phyloP scores from a whole-genome alignment of 2,888 invertebrate species.

The Patella ulyssiponensis region DNA sequence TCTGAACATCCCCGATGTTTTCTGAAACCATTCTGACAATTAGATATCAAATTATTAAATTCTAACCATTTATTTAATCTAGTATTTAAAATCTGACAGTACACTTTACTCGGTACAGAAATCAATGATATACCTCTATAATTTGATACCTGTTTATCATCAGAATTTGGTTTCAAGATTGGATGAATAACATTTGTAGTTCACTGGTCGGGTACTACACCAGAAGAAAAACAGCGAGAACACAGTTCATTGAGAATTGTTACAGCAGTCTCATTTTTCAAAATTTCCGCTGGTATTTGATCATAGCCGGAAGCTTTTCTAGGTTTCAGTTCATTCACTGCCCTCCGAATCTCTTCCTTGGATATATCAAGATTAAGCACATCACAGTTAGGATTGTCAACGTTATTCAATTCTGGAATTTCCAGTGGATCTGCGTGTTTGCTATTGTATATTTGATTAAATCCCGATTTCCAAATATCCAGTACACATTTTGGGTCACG shows the following conservation, averaged over 20 bases:
- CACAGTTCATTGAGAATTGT: not conserved
- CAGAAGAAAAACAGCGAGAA: not conserved
- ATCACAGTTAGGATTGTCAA: no score
- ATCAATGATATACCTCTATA: not conserved
- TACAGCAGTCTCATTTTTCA: not conserved
- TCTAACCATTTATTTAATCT: not conserved
- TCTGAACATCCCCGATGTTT: constrained; percentile 6
- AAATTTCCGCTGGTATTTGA: not conserved
- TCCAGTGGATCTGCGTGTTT: no score
- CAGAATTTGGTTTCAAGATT: not conserved
- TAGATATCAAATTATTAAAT: not conserved
- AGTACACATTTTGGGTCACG: no score
- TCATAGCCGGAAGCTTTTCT: not conserved
- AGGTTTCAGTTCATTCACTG: not conserved
- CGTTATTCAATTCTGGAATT: no score
- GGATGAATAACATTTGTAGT: not conserved
- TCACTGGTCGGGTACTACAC: not conserved
- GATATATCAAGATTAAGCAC: no score
- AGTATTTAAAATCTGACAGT: not conserved
- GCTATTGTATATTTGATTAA: no score
- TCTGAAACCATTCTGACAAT: not conserved
- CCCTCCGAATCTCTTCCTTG: no score
- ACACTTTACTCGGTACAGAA: constrained; percentile 4
- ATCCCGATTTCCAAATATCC: no score
- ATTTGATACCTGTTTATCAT: not conserved